phyloP scores from a whole-genome alignment of 2,888 invertebrate genomes.

The Orthosia incerta region DNA sequence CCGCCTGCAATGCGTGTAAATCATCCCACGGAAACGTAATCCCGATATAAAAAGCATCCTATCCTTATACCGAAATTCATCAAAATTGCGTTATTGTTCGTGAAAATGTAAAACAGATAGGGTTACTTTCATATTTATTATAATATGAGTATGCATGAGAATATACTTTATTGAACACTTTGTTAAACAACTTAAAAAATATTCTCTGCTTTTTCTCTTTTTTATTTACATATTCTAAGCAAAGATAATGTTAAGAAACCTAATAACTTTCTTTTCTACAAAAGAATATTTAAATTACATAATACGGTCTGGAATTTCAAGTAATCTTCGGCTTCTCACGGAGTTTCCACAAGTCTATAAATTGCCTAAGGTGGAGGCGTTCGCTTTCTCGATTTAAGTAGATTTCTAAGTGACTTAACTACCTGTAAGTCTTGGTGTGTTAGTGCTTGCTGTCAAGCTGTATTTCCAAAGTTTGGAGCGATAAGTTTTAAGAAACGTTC shows the following conservation, averaged over 20 bases:
- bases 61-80: too few relatives aligned
- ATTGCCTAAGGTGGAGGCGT: conserved; percentile 44
- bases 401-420: conserved; percentile 35
- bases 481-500: neutral
- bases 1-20: too few relatives aligned
- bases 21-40: too few relatives aligned
- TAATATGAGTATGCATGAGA: too few relatives aligned
- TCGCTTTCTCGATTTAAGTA: conserved; percentile 34
- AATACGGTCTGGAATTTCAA: conserved; percentile 24
- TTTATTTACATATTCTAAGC: neutral
- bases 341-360: conserved; percentile 50
- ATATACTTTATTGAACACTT: too few relatives aligned
- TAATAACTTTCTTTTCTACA: conserved; percentile 8
- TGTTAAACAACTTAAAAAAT: too few relatives aligned
- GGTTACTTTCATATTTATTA: too few relatives aligned
- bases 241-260: neutral
- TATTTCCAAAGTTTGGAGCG: neutral
- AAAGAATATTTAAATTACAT: conserved; percentile 39
- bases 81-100: too few relatives aligned
- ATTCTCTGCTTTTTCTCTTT: too few relatives aligned
- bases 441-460: neutral
- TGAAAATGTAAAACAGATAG: too few relatives aligned
- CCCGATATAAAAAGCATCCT: too few relatives aligned
- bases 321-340: conserved; percentile 30
- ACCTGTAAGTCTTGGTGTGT: conserved; percentile 15